Conservation (phyloP, 1,140 invertebrate genomes). For the Neodiprion virginianus region DNA sequence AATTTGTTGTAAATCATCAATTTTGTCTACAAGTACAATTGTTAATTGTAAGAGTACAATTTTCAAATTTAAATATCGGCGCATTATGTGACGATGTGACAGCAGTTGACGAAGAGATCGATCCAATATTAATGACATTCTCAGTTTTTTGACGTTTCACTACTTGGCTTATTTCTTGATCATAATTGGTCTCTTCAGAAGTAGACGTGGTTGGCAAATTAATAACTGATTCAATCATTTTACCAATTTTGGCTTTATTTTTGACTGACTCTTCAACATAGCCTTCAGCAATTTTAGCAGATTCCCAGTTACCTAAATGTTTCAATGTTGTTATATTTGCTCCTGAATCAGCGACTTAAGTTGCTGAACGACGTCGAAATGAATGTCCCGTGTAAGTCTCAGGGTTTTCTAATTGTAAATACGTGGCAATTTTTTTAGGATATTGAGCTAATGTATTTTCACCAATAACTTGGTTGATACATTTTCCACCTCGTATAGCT, state of each 20-base stretch:
- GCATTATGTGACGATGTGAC: no score
- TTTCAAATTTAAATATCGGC: no score
- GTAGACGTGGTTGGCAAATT: no score
- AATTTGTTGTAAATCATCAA: no score
- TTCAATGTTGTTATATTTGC: slow-evolving; percentile 19
- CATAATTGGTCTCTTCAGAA: no score
- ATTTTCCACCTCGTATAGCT: slow-evolving; percentile 24
- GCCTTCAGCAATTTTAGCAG: slow-evolving; percentile 6
- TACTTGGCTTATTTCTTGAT: no score
- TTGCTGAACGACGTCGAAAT: slow-evolving; percentile 23
- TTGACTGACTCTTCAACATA: neutral
- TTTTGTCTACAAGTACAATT: no score
- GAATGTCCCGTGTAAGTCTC: slow-evolving; percentile 24
- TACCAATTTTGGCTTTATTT: neutral
- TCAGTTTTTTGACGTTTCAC: no score
- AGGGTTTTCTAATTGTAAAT: slow-evolving; percentile 25
- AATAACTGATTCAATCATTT: neutral
- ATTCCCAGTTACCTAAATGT: slow-evolving; percentile 20
- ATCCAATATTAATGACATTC: no score
- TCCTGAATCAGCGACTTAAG: slow-evolving; percentile 20
- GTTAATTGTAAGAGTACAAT: no score
- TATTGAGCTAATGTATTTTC: slow-evolving; percentile 25
- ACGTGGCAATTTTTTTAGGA: slow-evolving; percentile 22
- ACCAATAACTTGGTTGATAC: slow-evolving; percentile 23
- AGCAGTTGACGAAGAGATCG: no score